phyloP scores from a whole-genome alignment of 2,113 vertebrate species.

The Hippolais icterina region DNA sequence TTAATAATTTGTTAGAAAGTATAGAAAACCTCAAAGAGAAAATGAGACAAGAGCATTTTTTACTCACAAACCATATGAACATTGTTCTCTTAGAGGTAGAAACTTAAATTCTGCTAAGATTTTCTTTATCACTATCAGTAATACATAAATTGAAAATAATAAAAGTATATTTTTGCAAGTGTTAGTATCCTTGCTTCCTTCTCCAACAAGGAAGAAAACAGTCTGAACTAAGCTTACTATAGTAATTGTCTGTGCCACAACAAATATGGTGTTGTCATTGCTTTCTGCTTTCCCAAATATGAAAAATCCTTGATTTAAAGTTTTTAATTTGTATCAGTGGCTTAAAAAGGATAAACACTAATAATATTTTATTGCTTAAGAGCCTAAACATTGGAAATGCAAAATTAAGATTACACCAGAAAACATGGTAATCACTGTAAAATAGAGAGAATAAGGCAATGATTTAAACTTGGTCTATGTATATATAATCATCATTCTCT shows the following conservation, averaged over 20 bases:
- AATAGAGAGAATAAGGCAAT: background rate
- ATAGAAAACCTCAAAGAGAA: background rate
- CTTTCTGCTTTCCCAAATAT: background rate
- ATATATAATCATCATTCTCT: background rate
- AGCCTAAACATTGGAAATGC: background rate
- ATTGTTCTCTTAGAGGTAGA: background rate
- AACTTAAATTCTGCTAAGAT: background rate
- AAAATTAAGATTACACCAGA: background rate
- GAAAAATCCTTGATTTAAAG: background rate
- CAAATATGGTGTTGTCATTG: background rate
- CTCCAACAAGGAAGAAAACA: background rate
- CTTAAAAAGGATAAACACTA: background rate
- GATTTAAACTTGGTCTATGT: background rate
- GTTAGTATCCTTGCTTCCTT: background rate
- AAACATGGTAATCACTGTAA: background rate
- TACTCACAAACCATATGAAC: background rate
- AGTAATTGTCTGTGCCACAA: background rate
- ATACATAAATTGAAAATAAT: background rate
- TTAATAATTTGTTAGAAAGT: conserved; percentile 22
- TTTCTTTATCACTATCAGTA: background rate
- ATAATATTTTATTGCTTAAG: background rate
- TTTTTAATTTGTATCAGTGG: background rate
- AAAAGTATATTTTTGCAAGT: background rate
- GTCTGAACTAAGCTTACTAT: background rate
- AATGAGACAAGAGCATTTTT: background rate